Percentiles rank a stretch among this genome's conserved stretches.
These are phyloP conservation scores for Tetheella fluctuosa DNA, from an alignment of 2,888 invertebrate genomes.

Conservation along the genomic window DNA sequence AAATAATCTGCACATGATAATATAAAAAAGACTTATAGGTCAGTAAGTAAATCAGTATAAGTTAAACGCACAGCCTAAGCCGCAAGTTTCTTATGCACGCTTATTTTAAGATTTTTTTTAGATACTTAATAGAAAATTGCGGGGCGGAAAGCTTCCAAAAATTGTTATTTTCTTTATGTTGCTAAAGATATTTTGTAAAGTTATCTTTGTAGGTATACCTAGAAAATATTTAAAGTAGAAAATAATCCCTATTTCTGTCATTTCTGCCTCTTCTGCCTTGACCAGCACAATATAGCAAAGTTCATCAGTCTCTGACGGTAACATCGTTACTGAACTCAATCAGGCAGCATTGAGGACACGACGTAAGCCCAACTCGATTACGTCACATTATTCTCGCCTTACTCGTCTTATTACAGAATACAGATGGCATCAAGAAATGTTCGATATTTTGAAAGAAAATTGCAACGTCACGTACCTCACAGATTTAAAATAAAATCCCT, in stretches of 20 bases:
- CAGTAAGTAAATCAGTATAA: no score
- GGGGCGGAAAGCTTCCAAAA: no score
- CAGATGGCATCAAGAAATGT: constrained; percentile 3
- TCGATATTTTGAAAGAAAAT: background rate
- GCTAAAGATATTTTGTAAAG: no score
- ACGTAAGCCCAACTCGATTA: constrained; percentile 76
- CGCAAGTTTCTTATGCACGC: no score
- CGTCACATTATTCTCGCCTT: constrained; percentile 66
- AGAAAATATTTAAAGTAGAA: no score
- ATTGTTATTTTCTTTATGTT: no score
- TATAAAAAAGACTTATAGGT: no score
- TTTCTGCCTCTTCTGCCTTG: constrained; percentile 19
- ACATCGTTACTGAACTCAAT: constrained; percentile 77
- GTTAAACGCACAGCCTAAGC: no score
- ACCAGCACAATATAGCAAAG: constrained; percentile 53
- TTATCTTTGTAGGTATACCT: no score
- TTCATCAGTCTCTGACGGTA: constrained; percentile 75
- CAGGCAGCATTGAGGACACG: constrained; percentile 74
- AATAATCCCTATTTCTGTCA: constrained; percentile 37
- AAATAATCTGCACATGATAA: no score
- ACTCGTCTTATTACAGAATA: constrained; percentile 20
- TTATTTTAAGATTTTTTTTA: no score
- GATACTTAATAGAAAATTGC: no score
- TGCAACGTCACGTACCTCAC: background rate
- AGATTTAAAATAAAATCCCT: background rate